Evolutionary conservation across 1,140 invertebrate species (phyloP), one percentile per base, ranked within the genome.

Genomic region (Triops longicaudatus): DNA sequence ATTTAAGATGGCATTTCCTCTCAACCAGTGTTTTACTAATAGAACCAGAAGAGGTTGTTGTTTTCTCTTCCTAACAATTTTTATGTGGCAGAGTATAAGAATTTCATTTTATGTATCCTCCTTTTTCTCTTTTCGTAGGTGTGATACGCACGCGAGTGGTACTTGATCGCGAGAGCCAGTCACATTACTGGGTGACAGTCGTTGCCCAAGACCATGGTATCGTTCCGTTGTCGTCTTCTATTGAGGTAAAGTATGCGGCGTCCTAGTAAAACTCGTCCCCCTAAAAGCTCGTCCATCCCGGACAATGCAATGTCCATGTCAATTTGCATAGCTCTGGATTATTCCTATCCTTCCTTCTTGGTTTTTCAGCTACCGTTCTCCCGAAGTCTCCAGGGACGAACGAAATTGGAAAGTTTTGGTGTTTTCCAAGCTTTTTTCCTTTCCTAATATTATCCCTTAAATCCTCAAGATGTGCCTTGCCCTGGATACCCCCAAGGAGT

Each of bases 121-220:
- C n/a, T 43, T 76, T 73, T 10, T 41, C 27, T 73, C 43, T 79
- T 82, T 83, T 82, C 82, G 12, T 86, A 96, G 96, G 96, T 79
- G 89, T 89, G 71, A 93, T 98, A 76, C 88, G 89, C 72, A 98
- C 95, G 0, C 87, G 89, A 79, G 90, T 89, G 0, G 88, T 93
- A 26, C 86, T 98, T 79, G 97, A 99, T 84, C 88, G 94, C 22
- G 97, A 99, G 86, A 90, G 90, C 0, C 90, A 91, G 80, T 86
- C 88, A 22, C 90, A 92, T 82, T 98, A 96, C 84, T 99, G 97
- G 97, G 85, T 98, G 43, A 97, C 95, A 0, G 89, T 98, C 50
- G 92, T 92, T 82, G 96, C 96, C 1, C 90, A 94, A 82, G 96
- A 98, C 85, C 89, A 92, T 78, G 95, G 93, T 0, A 89, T 96